Conservation (phyloP, 2,888 invertebrate genomes). For the Disparrhopalites patrizii region DNA sequence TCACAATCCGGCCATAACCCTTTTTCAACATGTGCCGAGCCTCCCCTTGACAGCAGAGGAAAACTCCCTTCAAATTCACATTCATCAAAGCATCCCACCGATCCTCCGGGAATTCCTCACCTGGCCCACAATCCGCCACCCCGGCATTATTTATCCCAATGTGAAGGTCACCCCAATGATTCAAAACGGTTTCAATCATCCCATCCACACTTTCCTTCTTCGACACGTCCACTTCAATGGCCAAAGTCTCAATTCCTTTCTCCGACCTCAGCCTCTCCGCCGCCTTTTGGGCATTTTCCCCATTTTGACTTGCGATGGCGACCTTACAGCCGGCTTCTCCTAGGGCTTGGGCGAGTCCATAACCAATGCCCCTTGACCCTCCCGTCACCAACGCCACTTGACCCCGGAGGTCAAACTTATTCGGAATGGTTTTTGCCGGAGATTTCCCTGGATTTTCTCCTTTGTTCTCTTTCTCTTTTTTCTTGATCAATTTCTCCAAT, state of each 20-base stretch:
- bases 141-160: slow-evolving; percentile 44
- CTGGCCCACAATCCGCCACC: slow-evolving; percentile 35
- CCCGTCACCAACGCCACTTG: slow-evolving; percentile 43
- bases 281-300: slow-evolving; percentile 37
- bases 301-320: slow-evolving; percentile 39
- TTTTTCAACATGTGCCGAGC: slow-evolving; percentile 43
- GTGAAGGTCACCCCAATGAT: slow-evolving; percentile 35
- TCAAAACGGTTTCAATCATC: slow-evolving; percentile 38
- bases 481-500: too few relatives aligned
- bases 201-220: slow-evolving; percentile 40
- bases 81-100: slow-evolving; percentile 37
- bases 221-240: slow-evolving; percentile 43
- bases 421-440: too few relatives aligned
- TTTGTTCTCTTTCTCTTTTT: too few relatives aligned
- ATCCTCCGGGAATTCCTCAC: slow-evolving; percentile 36
- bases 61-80: slow-evolving; percentile 42
- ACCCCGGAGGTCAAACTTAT: slow-evolving; percentile 40
- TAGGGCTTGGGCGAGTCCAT: slow-evolving; percentile 37
- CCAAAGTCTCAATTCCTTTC: slow-evolving; percentile 39
- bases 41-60: slow-evolving; percentile 43
- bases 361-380: slow-evolving; percentile 14
- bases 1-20: slow-evolving; percentile 16
- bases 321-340: slow-evolving; percentile 43
- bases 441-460: too few relatives aligned
- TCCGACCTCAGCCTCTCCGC: slow-evolving; percentile 24